Evolutionary conservation across 2,113 vertebrate genomes (phyloP).

Genomic region (Leptobrachium ailaonicum): DNA sequence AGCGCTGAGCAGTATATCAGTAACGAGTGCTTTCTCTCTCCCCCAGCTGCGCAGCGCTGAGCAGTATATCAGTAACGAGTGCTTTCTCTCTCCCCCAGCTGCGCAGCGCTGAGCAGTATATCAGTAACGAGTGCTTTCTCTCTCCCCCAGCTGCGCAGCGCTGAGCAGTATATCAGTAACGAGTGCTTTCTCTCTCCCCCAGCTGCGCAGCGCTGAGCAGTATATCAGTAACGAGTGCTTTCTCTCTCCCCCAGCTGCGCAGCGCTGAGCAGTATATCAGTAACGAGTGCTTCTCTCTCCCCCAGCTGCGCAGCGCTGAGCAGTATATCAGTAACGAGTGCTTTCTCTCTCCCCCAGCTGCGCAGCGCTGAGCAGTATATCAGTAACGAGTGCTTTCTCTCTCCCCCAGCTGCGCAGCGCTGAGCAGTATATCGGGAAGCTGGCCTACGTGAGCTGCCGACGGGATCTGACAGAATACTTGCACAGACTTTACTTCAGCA

Average conservation of each 20-base stretch:
- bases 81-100: not conserved
- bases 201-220: not conserved
- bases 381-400: not conserved
- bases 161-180: not conserved
- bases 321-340: not conserved
- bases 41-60: not conserved
- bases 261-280: not conserved
- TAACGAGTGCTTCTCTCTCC: not conserved
- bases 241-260: not conserved
- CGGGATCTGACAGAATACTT: constrained; percentile 86
- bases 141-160: not conserved
- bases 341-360: not conserved
- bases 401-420: constrained; percentile 86
- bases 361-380: not conserved
- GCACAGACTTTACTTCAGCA: constrained; percentile 86
- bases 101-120: not conserved
- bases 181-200: not conserved
- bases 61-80: not conserved
- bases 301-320: not conserved
- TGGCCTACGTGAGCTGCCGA: constrained; percentile 91
- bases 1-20: not conserved
- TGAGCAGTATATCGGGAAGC: constrained; percentile 88
- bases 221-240: not conserved
- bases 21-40: not conserved
- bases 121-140: not conserved